phyloP scores from a whole-genome alignment of 2,113 vertebrate species.

The Zosterops japonicus region DNA sequence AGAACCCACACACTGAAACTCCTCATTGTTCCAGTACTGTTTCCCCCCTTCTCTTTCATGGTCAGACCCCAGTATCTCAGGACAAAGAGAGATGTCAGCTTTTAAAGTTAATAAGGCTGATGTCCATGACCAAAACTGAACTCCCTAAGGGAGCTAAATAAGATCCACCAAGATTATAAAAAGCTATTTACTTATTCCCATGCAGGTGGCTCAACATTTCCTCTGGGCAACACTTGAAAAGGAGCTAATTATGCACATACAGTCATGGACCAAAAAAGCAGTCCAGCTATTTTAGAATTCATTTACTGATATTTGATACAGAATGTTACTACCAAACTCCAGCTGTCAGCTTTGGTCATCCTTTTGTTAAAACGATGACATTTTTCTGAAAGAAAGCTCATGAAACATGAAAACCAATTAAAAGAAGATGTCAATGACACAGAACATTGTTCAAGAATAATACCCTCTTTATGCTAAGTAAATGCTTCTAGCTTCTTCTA shows the following conservation, averaged over 20 bases:
- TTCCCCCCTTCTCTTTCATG: neutral
- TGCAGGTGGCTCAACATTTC: conserved; percentile 31
- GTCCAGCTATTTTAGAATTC: conserved; percentile 39
- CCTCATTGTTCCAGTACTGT: neutral
- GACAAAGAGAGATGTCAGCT: neutral
- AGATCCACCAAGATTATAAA: neutral
- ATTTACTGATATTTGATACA: conserved; percentile 28
- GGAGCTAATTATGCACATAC: conserved; percentile 23
- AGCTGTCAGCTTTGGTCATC: conserved; percentile 38
- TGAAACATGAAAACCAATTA: neutral
- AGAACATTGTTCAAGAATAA: neutral
- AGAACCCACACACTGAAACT: neutral
- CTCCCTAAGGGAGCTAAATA: neutral
- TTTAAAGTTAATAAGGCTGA: neutral
- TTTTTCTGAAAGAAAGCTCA: conserved; percentile 11
- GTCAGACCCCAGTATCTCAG: neutral
- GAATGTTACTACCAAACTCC: conserved; percentile 10
- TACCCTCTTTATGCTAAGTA: neutral
- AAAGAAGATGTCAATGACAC: neutral
- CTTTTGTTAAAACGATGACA: conserved; percentile 27
- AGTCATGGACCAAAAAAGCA: conserved; percentile 18
- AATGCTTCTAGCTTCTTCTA: conserved; percentile 7
- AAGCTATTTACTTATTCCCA: neutral
- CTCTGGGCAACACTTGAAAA: conserved; percentile 16
- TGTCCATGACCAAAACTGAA: conserved; percentile 12